These are phyloP conservation scores for Diplosoma virens DNA, from an alignment of 23 tunicate genomes.

Conservation along the genomic window DNA sequence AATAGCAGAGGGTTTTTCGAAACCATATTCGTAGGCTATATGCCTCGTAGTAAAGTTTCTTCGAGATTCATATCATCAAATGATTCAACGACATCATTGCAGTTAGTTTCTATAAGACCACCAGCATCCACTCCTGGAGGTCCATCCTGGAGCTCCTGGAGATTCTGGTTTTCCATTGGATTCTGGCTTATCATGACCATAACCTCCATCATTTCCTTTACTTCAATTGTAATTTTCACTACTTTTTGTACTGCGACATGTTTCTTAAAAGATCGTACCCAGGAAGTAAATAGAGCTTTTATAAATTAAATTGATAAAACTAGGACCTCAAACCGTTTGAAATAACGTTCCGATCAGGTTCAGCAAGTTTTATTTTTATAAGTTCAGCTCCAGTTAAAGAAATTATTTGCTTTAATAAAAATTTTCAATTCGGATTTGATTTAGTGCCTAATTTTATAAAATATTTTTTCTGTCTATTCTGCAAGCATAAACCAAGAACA, in stretches of 20 bases:
- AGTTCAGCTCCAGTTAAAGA: no score
- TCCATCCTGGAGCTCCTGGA: no score
- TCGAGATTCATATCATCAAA: slow-evolving; percentile 97
- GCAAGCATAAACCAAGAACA: no score
- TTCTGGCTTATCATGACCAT: slow-evolving; percentile 22
- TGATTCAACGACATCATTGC: slow-evolving; percentile 74
- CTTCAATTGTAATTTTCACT: slow-evolving; percentile 17
- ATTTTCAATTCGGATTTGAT: no score
- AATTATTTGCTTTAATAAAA: no score
- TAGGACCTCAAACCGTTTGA: no score
- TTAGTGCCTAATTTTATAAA: no score
- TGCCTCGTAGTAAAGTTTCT: slow-evolving; percentile 90
- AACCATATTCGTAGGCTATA: slow-evolving; percentile 98
- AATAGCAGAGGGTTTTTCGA: slow-evolving; percentile 99
- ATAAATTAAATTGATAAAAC: no score
- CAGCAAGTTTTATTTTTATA: no score
- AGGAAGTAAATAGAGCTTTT: no score
- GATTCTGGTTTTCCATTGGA: slow-evolving; percentile 40
- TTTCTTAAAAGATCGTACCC: slow-evolving; percentile 11
- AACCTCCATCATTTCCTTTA: slow-evolving; percentile 31
- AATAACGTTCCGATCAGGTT: no score
- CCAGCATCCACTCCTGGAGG: slow-evolving; percentile 89
- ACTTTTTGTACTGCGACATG: slow-evolving; percentile 72
- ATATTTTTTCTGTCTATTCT: no score
- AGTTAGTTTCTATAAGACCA: slow-evolving; percentile 88